Evolutionary conservation across 2,888 invertebrate genomes (phyloP).

Genomic region (Priocnemis perturbator): DNA sequence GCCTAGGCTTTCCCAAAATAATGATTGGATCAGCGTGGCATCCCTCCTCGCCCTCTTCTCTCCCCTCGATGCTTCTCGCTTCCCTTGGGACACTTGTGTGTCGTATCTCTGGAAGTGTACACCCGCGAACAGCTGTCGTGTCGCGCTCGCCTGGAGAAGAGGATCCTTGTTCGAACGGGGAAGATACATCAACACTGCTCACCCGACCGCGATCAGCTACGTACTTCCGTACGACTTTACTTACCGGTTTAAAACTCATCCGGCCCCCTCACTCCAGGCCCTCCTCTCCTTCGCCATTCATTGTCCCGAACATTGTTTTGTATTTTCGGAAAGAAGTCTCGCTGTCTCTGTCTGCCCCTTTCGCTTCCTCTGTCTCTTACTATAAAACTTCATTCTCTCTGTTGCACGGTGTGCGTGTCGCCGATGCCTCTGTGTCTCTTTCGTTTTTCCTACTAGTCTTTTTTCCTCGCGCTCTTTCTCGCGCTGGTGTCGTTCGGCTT

Average conservation of each 20-base stretch:
- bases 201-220: background rate
- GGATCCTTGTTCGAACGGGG: too few species aligned
- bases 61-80: slow-evolving; percentile 21
- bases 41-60: slow-evolving; percentile 46
- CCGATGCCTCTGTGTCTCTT: too few species aligned
- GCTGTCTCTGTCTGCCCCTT: too few species aligned
- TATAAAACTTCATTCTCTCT: too few species aligned
- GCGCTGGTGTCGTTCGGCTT: too few species aligned
- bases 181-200: background rate
- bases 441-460: background rate
- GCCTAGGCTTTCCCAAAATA: slow-evolving; percentile 70
- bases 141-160: background rate
- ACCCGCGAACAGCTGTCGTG: slow-evolving; percentile 52
- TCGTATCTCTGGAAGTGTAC: slow-evolving; percentile 44
- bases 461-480: too few species aligned
- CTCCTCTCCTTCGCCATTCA: too few species aligned
- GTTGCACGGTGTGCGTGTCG: too few species aligned
- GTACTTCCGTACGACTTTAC: background rate
- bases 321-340: too few species aligned
- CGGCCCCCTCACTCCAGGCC: too few species aligned
- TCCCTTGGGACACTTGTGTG: slow-evolving; percentile 58
- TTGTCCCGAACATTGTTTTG: too few species aligned
- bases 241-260: background rate
- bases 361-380: too few species aligned
- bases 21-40: slow-evolving; percentile 70